A percentile compares a stretch with the other conserved stretches of the same genome.
Evolutionary conservation across 2,888 invertebrate species (phyloP).

Genomic region (Acanthosepion lycidas): DNA sequence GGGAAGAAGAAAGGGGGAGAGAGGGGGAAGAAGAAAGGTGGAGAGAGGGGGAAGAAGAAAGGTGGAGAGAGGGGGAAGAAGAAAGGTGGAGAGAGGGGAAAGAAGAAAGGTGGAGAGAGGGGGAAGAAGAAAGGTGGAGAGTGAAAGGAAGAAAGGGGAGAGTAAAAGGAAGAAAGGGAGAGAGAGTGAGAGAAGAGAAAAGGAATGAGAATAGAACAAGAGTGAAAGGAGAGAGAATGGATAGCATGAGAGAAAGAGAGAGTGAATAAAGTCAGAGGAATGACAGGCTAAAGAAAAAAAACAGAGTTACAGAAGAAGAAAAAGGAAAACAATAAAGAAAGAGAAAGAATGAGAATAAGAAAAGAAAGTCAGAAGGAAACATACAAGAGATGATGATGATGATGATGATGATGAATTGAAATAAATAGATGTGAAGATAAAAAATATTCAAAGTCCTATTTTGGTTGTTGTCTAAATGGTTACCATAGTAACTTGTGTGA

Average conservation of each 20-base stretch:
- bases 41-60: not conserved
- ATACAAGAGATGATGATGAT: not conserved
- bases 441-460: not conserved
- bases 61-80: not conserved
- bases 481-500: not conserved
- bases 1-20: not conserved
- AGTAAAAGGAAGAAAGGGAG: not conserved
- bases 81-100: not conserved
- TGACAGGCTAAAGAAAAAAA: not conserved
- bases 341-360: not conserved
- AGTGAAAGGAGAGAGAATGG: not conserved
- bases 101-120: not conserved
- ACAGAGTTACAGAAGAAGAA: not conserved
- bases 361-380: not conserved
- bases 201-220: not conserved
- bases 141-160: not conserved
- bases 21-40: not conserved
- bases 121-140: not conserved
- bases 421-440: not conserved
- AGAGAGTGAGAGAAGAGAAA: not conserved
- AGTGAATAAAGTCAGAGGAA: not conserved
- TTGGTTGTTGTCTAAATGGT: constrained; percentile 24
- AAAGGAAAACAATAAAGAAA: not conserved
- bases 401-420: not conserved
- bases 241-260: not conserved